A percentile compares a stretch with the other conserved stretches of the same genome.
These are phyloP conservation scores for Teleogryllus occipitalis DNA, from an alignment of 1,140 invertebrate genomes.

Conservation along the genomic window DNA sequence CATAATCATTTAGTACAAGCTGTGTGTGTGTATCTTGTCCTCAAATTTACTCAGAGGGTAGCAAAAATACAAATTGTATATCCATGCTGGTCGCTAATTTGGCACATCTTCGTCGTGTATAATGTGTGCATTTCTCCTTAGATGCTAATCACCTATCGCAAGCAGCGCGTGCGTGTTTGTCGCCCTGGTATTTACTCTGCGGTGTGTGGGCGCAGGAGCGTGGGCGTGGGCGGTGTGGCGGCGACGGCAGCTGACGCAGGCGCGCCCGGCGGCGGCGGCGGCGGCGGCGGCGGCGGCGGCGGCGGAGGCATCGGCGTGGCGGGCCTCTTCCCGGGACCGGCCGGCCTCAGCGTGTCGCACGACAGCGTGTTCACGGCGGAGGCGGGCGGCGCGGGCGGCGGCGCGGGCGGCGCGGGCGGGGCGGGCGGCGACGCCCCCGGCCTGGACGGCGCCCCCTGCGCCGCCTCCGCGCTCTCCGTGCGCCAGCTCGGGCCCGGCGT, in stretches of 20 bases:
- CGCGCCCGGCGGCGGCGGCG: not conserved
- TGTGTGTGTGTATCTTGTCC: no score
- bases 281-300: slow-evolving; percentile 9
- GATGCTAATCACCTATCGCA: no score
- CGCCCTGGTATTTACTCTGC: no score
- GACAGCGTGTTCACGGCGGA: slow-evolving; percentile 67
- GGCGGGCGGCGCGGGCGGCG: slow-evolving; percentile 29
- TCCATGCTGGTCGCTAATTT: no score
- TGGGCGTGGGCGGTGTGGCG: not conserved
- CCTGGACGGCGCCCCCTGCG: slow-evolving; percentile 34
- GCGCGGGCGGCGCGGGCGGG: slow-evolving; percentile 68
- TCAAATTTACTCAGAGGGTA: no score
- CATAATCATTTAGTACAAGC: no score
- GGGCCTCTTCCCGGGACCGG: slow-evolving; percentile 18
- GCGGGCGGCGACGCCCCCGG: slow-evolving; percentile 57
- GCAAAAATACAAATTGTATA: no score
- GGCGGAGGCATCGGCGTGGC: no score
- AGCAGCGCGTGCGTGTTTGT: no score
- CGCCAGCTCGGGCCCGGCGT: slow-evolving; percentile 29
- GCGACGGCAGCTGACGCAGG: not conserved
- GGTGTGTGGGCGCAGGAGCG: no score
- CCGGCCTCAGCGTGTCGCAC: slow-evolving; percentile 59
- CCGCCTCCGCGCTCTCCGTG: slow-evolving; percentile 35
- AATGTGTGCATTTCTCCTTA: no score
- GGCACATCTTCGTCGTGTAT: no score